A percentile compares a stretch with the other conserved stretches of the same genome.
phyloP scores from a whole-genome alignment of 2,113 vertebrate species.

The Desmodus rotundus region DNA sequence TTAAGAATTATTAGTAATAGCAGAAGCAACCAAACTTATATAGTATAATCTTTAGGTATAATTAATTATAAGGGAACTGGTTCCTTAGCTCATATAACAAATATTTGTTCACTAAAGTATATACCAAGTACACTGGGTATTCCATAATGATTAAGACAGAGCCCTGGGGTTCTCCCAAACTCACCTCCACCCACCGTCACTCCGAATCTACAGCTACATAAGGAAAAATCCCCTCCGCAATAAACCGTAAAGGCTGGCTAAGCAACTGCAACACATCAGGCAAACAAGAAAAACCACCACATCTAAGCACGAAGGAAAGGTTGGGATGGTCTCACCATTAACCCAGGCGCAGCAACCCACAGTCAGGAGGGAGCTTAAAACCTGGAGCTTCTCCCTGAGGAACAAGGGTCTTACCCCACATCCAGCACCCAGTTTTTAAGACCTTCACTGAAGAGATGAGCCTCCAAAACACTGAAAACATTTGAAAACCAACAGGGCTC shows the following conservation, averaged over 20 bases:
- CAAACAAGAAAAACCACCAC: neutral
- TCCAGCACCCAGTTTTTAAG: neutral
- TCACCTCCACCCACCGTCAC: neutral
- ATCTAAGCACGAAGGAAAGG: neutral
- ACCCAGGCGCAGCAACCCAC: fast-evolving
- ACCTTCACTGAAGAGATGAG: neutral
- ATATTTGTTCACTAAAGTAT: neutral
- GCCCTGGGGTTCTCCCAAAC: neutral
- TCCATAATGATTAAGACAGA: neutral
- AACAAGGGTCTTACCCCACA: neutral
- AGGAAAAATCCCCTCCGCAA: neutral
- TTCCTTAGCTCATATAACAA: neutral
- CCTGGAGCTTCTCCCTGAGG: neutral
- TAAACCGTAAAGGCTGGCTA: neutral
- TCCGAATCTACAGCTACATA: neutral
- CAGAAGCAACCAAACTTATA: neutral
- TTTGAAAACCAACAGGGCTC: neutral
- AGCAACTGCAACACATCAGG: neutral
- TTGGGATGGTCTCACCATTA: neutral
- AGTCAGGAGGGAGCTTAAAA: too few relatives aligned
- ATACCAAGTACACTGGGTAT: neutral
- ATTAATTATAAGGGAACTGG: neutral
- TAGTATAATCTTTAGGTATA: neutral
- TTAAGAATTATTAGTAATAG: neutral
- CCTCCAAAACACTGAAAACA: neutral